These are phyloP conservation scores for Axinella damicornis DNA, from an alignment of 37 sponge, comb jelly and placozoan genomes.

Conservation along the genomic window DNA sequence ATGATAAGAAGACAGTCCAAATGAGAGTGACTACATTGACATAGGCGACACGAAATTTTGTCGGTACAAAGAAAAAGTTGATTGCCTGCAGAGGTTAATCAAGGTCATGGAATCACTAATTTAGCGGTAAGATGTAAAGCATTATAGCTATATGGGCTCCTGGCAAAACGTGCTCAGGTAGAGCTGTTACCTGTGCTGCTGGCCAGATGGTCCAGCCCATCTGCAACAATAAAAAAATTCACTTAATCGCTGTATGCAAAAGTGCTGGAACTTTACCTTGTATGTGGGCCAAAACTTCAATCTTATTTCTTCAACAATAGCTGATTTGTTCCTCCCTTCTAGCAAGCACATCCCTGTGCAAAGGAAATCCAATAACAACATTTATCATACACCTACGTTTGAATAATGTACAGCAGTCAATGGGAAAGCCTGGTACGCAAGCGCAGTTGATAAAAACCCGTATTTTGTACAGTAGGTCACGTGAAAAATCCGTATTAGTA, in stretches of 20 bases:
- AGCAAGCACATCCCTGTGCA: slow-evolving; percentile 74
- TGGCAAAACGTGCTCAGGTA: too few relatives aligned
- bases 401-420: too few relatives aligned
- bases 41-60: slow-evolving; percentile 61
- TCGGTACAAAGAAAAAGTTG: slow-evolving; percentile 80
- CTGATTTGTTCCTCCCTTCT: slow-evolving; percentile 44
- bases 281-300: slow-evolving; percentile 80
- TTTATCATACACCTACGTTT: too few relatives aligned
- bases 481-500: too few relatives aligned
- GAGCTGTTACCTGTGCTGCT: slow-evolving; percentile 79
- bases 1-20: slow-evolving; percentile 84
- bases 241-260: neutral
- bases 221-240: slow-evolving; percentile 20
- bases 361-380: too few relatives aligned
- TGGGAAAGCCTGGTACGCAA: too few relatives aligned
- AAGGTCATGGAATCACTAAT: too few relatives aligned
- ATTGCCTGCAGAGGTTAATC: slow-evolving; percentile 71
- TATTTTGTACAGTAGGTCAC: too few relatives aligned
- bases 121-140: too few relatives aligned
- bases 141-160: too few relatives aligned
- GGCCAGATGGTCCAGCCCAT: slow-evolving; percentile 82
- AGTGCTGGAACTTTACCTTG: slow-evolving; percentile 43
- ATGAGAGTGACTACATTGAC: slow-evolving; percentile 66
- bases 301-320: slow-evolving; percentile 39
- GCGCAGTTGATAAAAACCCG: too few relatives aligned